Evolutionary conservation across 2,797 vertebrate species (phyloP).

Genomic region (Bovichtus diacanthus): DNA sequence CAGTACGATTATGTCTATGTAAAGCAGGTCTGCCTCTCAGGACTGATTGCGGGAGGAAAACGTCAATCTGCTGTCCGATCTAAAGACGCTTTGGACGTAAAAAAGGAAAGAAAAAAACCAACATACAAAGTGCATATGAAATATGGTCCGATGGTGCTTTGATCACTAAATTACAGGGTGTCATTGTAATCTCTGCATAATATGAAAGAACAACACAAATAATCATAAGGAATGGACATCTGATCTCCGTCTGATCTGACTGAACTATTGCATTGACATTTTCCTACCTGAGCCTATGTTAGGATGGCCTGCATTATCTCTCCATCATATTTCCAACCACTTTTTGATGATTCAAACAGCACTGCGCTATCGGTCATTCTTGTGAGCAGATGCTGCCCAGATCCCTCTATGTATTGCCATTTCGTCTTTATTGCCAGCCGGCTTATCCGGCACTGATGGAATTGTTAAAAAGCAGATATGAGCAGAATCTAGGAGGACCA

Average conservation of each 20-base stretch:
- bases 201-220: slow-evolving; percentile 10
- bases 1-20: background rate
- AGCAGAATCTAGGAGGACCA: slow-evolving; percentile 79
- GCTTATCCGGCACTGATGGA: slow-evolving; percentile 85
- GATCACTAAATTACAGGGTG: background rate
- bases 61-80: background rate
- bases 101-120: background rate
- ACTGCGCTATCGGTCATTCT: slow-evolving; percentile 73
- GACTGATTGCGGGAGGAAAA: background rate
- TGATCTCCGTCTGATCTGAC: slow-evolving; percentile 34
- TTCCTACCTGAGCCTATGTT: slow-evolving; percentile 42
- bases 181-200: background rate
- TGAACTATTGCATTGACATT: slow-evolving; percentile 56
- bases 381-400: slow-evolving; percentile 77
- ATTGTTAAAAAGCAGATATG: slow-evolving; percentile 85
- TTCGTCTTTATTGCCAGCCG: slow-evolving; percentile 79
- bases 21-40: background rate
- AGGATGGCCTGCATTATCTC: slow-evolving; percentile 60
- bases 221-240: slow-evolving; percentile 28
- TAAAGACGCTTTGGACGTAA: background rate
- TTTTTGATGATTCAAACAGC: slow-evolving; percentile 79
- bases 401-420: slow-evolving; percentile 77
- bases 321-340: slow-evolving; percentile 59
- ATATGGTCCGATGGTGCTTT: background rate
- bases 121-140: background rate